These are phyloP conservation scores for Bradypus variegatus DNA, from an alignment of 2,797 vertebrate genomes.

Conservation along the genomic window DNA sequence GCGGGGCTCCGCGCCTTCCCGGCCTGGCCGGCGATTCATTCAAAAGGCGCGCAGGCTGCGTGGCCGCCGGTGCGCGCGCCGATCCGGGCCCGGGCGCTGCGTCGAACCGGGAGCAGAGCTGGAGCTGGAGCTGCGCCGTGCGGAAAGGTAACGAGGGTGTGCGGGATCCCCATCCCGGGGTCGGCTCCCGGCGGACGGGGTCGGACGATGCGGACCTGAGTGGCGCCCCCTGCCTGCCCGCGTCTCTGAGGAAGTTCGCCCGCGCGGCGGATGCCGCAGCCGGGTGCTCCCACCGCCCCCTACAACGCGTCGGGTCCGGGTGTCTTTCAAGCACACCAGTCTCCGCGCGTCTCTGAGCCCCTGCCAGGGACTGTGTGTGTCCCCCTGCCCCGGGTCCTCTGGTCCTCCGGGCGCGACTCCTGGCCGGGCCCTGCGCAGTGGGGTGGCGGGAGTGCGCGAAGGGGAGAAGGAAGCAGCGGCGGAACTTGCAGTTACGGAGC, in stretches of 20 bases:
- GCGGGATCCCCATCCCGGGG: neutral
- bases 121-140: neutral
- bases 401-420: neutral
- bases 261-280: slow-evolving; percentile 15
- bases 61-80: neutral
- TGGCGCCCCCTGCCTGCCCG: neutral
- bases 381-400: neutral
- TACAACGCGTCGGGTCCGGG: neutral
- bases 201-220: neutral
- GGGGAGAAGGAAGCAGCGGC: neutral
- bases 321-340: neutral
- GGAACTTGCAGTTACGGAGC: slow-evolving; percentile 9
- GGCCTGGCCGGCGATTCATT: slow-evolving; percentile 56
- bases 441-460: neutral
- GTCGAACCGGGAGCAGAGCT: neutral
- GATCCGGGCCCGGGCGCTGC: neutral
- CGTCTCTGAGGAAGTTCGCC: slow-evolving; percentile 40
- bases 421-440: neutral
- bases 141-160: slow-evolving; percentile 46
- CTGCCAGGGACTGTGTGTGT: neutral
- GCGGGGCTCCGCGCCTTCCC: slow-evolving; percentile 19
- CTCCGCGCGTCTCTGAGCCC: neutral
- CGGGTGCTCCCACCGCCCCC: neutral
- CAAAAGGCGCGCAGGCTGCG: slow-evolving; percentile 64
- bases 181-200: neutral